Conservation (phyloP, 2,797 vertebrate species). For the Clarias laeviceps region DNA sequence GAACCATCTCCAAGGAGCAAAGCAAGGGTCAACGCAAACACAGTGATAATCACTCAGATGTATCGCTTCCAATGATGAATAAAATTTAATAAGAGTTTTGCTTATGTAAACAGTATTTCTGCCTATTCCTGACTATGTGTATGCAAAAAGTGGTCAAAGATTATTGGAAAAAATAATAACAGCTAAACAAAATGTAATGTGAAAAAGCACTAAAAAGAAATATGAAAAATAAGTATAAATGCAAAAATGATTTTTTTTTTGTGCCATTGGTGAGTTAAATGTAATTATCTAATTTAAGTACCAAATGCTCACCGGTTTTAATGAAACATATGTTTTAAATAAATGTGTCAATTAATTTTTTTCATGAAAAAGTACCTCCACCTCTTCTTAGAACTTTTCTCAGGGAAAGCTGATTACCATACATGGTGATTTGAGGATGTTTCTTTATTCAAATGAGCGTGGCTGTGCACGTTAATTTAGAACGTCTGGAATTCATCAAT, state of each 20-base stretch:
- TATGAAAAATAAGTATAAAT: no score
- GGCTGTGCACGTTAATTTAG: neutral
- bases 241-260: no score
- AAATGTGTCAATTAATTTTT: neutral
- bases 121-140: neutral
- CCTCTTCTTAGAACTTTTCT: neutral
- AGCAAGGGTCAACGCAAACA: neutral
- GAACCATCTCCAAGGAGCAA: neutral
- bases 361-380: neutral
- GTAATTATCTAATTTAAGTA: no score
- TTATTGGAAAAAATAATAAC: slow-evolving; percentile 47
- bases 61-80: no score
- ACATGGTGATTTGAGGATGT: neutral
- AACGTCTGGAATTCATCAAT: neutral
- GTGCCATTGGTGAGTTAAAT: no score
- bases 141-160: slow-evolving; percentile 21
- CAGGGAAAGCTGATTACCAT: neutral
- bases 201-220: no score
- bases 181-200: slow-evolving; percentile 12
- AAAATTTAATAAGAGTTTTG: no score
- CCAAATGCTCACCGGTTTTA: no score
- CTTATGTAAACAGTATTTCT: neutral
- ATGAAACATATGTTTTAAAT: no score
- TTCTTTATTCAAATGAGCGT: neutral
- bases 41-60: neutral